phyloP scores from a whole-genome alignment of 2,888 invertebrate species.

The Maniola hyperantus region DNA sequence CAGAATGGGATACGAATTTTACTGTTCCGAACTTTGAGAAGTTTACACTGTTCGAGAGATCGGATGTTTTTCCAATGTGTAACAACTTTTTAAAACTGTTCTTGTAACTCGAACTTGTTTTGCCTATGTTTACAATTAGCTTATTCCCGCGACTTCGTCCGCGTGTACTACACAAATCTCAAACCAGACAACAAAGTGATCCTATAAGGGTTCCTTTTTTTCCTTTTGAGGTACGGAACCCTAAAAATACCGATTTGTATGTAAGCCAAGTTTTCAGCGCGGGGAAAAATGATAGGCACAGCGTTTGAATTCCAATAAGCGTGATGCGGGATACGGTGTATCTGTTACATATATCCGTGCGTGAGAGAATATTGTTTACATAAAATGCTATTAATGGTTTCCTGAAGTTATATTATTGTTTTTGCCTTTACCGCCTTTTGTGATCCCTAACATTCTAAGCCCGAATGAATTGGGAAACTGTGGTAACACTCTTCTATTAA shows the following conservation, averaged over 20 bases:
- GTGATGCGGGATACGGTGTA: slow-evolving; percentile 1
- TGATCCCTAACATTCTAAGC: not conserved
- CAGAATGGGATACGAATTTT: slow-evolving; percentile 14
- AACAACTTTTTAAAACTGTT: slow-evolving; percentile 1
- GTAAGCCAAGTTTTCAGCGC: not conserved
- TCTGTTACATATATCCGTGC: not conserved
- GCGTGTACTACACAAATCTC: too few species aligned
- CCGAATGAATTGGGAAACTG: too few species aligned
- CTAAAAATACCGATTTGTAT: slow-evolving; percentile 17
- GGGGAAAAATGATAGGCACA: slow-evolving; percentile 12
- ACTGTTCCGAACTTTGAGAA: slow-evolving; percentile 9
- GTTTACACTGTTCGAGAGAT: slow-evolving; percentile 2
- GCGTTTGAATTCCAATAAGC: slow-evolving; percentile 10
- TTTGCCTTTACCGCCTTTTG: not conserved
- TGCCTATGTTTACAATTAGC: too few species aligned
- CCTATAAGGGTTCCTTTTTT: too few species aligned
- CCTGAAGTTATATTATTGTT: slow-evolving; percentile 4
- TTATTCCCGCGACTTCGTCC: too few species aligned
- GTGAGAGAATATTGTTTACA: slow-evolving; percentile 8
- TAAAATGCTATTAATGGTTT: not conserved
- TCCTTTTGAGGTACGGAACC: too few species aligned
- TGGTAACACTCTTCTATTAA: too few species aligned
- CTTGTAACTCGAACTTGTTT: not conserved
- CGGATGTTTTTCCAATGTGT: slow-evolving; percentile 9
- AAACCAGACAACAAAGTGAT: too few species aligned